These are phyloP conservation scores for Elephantulus edwardii DNA, from an alignment of 2,113 vertebrate species.

Conservation along the genomic window DNA sequence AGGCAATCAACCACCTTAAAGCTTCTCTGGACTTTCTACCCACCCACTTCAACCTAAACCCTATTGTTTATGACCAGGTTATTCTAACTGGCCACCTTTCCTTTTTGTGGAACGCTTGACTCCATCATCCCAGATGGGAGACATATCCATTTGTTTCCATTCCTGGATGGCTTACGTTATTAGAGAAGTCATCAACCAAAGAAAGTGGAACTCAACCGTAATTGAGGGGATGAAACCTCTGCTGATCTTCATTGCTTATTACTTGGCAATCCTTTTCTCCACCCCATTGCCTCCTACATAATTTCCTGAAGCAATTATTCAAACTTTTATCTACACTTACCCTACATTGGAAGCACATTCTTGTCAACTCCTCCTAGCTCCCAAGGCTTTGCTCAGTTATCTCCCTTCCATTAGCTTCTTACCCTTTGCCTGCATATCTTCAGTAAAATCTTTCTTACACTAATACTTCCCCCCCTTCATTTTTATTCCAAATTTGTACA, in stretches of 20 bases:
- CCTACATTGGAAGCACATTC: background rate
- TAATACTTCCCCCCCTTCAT: background rate
- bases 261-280: background rate
- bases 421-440: background rate
- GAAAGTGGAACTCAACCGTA: conserved; percentile 13
- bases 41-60: background rate
- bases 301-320: background rate
- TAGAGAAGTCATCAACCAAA: background rate
- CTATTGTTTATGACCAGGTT: background rate
- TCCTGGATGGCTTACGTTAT: background rate
- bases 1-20: background rate
- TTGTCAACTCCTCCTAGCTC: background rate
- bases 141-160: background rate
- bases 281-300: background rate
- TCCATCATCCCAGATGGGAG: background rate
- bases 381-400: background rate
- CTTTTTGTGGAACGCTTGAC: background rate
- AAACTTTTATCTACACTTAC: background rate
- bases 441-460: background rate
- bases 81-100: background rate
- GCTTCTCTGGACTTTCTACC: background rate
- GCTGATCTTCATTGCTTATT: background rate
- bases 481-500: conserved; percentile 11
- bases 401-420: background rate
- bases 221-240: background rate